Percentiles rank a stretch among this genome's conserved stretches.
Evolutionary conservation across 37 sponge, comb jelly and placozoan species (phyloP).

Genomic region (Mnemiopsis leidyi): DNA sequence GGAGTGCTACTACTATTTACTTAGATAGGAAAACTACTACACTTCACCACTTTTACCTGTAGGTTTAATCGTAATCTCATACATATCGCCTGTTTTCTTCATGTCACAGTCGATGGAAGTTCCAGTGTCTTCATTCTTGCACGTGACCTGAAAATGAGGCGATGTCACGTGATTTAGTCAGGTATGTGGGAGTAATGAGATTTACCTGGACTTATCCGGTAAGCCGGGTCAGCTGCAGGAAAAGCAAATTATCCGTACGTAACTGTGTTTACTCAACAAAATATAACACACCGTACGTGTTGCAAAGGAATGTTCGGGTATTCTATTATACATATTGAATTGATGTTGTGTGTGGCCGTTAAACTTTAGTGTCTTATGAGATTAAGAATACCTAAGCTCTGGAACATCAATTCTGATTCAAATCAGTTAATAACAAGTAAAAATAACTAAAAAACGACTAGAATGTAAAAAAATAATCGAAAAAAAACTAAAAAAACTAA

Average conservation of each 20-base stretch:
- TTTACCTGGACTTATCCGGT: not conserved
- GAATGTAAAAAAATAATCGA: too few species aligned
- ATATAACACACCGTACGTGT: too few species aligned
- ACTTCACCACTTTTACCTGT: constrained; percentile 47
- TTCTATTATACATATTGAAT: too few species aligned
- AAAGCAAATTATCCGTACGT: not conserved
- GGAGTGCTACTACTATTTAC: not conserved
- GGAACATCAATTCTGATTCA: too few species aligned
- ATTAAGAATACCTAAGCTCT: too few species aligned
- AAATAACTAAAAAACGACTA: too few species aligned
- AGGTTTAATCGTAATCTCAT: constrained; percentile 64
- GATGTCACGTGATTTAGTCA: not conserved
- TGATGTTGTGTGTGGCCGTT: too few species aligned
- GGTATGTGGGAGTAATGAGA: too few species aligned
- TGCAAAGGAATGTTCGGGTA: too few species aligned
- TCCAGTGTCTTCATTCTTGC: constrained; percentile 59
- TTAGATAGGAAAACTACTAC: not conserved
- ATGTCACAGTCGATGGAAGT: constrained; percentile 64
- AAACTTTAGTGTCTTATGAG: too few species aligned
- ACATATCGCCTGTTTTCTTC: constrained; percentile 64
- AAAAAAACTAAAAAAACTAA: not conserved
- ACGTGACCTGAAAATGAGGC: constrained; percentile 27
- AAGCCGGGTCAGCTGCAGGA: not conserved
- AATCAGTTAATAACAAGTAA: too few species aligned
- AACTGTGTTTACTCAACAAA: not conserved